These are phyloP conservation scores for Notiomystis cincta DNA, from an alignment of 2,113 vertebrate species.

Conservation along the genomic window DNA sequence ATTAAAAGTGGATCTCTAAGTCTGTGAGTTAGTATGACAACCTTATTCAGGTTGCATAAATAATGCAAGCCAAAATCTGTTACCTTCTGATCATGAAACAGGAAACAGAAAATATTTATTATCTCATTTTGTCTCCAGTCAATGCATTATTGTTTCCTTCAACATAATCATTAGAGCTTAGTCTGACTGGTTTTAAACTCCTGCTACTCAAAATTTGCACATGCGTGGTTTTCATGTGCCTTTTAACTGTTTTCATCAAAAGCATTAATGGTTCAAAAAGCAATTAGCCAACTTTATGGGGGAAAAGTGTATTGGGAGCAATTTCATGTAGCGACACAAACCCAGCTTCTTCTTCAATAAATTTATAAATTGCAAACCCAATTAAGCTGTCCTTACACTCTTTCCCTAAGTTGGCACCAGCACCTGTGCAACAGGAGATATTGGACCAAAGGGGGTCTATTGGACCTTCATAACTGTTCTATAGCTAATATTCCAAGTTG, in stretches of 20 bases:
- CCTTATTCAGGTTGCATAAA: not conserved
- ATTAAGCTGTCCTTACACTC: not conserved
- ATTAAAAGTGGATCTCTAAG: not conserved
- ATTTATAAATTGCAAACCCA: not conserved
- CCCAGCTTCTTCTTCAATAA: not conserved
- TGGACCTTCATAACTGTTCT: not conserved
- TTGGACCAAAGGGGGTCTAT: not conserved
- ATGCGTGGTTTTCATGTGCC: not conserved
- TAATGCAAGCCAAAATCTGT: conserved; percentile 4
- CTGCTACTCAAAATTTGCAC: not conserved
- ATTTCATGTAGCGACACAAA: not conserved
- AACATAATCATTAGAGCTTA: not conserved
- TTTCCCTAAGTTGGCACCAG: not conserved
- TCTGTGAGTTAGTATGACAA: not conserved
- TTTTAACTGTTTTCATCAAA: not conserved
- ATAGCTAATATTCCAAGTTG: not conserved
- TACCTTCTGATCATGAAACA: not conserved
- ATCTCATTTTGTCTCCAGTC: not conserved
- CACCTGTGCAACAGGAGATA: not conserved
- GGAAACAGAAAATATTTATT: not conserved
- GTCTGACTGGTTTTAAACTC: not conserved
- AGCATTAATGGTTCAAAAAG: not conserved
- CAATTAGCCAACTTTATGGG: not conserved
- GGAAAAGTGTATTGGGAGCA: not conserved
- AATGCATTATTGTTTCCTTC: not conserved